These are phyloP conservation scores for Microctenopoma lineatum DNA, from an alignment of 2,797 vertebrate species.

Conservation along the genomic window DNA sequence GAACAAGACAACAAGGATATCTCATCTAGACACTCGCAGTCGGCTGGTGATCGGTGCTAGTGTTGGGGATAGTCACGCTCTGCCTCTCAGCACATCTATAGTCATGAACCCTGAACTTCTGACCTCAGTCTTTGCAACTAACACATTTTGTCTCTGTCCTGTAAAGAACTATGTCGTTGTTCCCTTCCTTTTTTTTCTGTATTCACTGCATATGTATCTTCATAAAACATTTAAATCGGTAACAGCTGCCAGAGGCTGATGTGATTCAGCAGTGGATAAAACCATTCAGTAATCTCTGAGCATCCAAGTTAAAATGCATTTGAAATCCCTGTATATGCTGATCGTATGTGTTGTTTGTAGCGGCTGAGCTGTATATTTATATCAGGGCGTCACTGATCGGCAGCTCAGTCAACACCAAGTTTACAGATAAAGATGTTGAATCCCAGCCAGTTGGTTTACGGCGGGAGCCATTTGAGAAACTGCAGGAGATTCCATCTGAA, in stretches of 20 bases:
- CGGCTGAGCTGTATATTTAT: conserved; percentile 43
- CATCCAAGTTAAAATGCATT: conserved; percentile 44
- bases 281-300: conserved; percentile 23
- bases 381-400: conserved; percentile 51
- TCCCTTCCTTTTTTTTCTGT: neutral
- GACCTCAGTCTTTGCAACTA: conserved; percentile 28
- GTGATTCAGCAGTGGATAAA: conserved; percentile 18
- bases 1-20: conserved; percentile 4
- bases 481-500: conserved; percentile 34
- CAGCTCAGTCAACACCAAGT: conserved; percentile 46
- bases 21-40: conserved; percentile 7
- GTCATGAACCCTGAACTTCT: conserved; percentile 28
- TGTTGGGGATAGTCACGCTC: conserved; percentile 39
- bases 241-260: conserved; percentile 29
- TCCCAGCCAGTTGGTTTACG: conserved; percentile 42
- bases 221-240: conserved; percentile 12
- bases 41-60: conserved; percentile 31
- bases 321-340: conserved; percentile 23
- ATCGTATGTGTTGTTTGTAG: conserved; percentile 28
- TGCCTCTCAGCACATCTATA: conserved; percentile 28
- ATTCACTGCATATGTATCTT: neutral
- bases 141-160: conserved; percentile 5
- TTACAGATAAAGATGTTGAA: conserved; percentile 46
- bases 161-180: neutral
- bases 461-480: conserved; percentile 31